Evolutionary conservation across 2,888 invertebrate genomes (phyloP), one percentile per base, ranked within the genome.

Genomic region (Hyles lineata): DNA sequence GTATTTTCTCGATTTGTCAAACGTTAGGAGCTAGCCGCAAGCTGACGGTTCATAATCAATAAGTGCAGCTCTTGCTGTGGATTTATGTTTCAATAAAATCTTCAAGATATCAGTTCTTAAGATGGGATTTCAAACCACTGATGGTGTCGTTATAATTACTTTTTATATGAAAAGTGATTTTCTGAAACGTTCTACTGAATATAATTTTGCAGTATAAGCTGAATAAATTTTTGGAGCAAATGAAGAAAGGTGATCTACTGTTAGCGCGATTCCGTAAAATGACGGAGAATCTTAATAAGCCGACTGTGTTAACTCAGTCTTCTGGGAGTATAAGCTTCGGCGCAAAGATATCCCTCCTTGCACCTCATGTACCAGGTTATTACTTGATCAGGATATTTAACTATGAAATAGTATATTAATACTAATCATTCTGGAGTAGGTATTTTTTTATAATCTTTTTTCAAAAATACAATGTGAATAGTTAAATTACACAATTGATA

Each of bases 231-330:
- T 79, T 92, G 72, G 85, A 89, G 70, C 92, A 93, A 88, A 94
- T 94, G 94, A 92, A 91, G 81, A 89, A 81, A 75, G 94, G 94
- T 5, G 89, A 92, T 76, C 77, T 94, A 70, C 89, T 93, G 91
- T 79, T 94, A 73, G 94, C 94, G 21, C 86, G 90, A 63, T 94
- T 77, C 75, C 89, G 94, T 9, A 93, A 90, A 80, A 93, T 94
- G 93, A 84, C 83, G 1, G 88, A 91, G 73, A 94, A 93, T 79
- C 82, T 94, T 17, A 90, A 88, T 72, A 82, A 82, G 63, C 90
- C 89, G 0, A 87, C 89, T 8, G 80, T 83, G 25, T 79, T 94
- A 73, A 94, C 94, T 6, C 92, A 90, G 76, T 85, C 92, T 8
- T 82, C 93, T 19, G 89, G 91, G 2, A 82, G 76, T 74, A 90